Percentiles rank a stretch among this genome's conserved stretches.
These are phyloP conservation scores for Lamellibrachia luymesi DNA, from an alignment of 1,140 invertebrate species.

Conservation along the genomic window DNA sequence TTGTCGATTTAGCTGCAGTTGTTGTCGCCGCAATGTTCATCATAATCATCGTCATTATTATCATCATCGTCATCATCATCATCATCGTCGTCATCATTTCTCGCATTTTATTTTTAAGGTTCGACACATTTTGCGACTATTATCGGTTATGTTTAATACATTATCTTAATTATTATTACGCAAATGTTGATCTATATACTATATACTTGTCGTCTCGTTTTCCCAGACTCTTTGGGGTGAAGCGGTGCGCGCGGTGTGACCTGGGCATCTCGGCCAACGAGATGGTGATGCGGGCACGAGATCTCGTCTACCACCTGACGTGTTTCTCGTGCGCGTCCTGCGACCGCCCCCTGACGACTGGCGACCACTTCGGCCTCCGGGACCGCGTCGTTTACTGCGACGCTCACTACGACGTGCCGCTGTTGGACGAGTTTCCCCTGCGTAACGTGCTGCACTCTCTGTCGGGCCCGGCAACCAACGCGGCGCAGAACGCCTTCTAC, in stretches of 20 bases:
- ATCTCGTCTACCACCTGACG: constrained; percentile 83
- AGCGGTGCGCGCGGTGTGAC: constrained; percentile 80
- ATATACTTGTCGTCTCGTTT: background rate
- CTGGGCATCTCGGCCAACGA: constrained; percentile 81
- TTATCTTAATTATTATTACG: too few relatives aligned
- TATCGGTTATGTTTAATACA: too few relatives aligned
- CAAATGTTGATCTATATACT: background rate
- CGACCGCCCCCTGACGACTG: constrained; percentile 63
- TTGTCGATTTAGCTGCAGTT: too few relatives aligned
- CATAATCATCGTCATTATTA: too few relatives aligned
- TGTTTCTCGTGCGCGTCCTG: constrained; percentile 88
- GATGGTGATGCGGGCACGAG: constrained; percentile 84
- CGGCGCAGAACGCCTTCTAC: constrained; percentile 59
- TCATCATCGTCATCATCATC: too few relatives aligned
- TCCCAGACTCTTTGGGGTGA: constrained; percentile 53
- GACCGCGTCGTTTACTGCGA: constrained; percentile 59
- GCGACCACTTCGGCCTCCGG: constrained; percentile 76
- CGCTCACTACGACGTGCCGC: constrained; percentile 53
- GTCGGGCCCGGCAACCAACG: background rate
- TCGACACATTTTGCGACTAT: too few relatives aligned
- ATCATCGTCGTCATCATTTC: too few relatives aligned
- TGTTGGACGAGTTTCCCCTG: background rate
- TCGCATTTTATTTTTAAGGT: too few relatives aligned
- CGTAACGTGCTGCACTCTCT: background rate
- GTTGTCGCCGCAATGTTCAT: too few relatives aligned